Evolutionary conservation across 2,797 vertebrate genomes (phyloP).

Genomic region (Trachops cirrhosus): DNA sequence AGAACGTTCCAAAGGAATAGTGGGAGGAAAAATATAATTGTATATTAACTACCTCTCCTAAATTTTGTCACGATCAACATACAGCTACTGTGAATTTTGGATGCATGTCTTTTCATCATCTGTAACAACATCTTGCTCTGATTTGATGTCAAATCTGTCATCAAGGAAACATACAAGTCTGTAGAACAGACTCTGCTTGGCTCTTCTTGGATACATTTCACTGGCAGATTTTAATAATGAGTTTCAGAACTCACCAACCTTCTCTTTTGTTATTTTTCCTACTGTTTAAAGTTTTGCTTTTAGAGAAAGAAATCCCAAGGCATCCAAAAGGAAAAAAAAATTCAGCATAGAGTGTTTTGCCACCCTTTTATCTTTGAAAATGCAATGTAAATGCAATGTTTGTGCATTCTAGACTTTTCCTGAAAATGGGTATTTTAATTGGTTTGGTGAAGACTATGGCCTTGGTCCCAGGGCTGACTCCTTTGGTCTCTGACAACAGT

Average conservation of each 20-base stretch:
- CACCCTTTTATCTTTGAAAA: constrained; percentile 29
- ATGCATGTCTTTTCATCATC: not conserved
- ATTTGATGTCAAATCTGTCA: not conserved
- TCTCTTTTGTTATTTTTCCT: not conserved
- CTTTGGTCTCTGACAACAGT: not conserved
- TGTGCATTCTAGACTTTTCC: not conserved
- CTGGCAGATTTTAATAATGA: not conserved
- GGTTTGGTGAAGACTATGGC: not conserved
- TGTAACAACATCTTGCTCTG: not conserved
- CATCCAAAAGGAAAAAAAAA: not conserved
- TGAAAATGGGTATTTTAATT: not conserved
- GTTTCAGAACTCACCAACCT: not conserved
- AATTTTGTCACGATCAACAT: not conserved
- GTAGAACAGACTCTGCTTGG: not conserved
- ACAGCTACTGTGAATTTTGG: not conserved
- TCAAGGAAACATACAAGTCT: not conserved
- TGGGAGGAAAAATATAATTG: not conserved
- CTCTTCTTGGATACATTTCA: not conserved
- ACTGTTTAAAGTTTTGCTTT: not conserved
- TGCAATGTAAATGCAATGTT: not conserved
- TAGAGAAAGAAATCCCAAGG: not conserved
- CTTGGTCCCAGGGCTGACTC: not conserved
- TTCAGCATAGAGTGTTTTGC: not conserved
- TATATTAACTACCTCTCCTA: not conserved
- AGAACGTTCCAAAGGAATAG: not conserved